Percentiles rank a stretch among this genome's conserved stretches.
Conservation (phyloP, 1,140 invertebrate genomes). For the Drosophila nikananu region DNA sequence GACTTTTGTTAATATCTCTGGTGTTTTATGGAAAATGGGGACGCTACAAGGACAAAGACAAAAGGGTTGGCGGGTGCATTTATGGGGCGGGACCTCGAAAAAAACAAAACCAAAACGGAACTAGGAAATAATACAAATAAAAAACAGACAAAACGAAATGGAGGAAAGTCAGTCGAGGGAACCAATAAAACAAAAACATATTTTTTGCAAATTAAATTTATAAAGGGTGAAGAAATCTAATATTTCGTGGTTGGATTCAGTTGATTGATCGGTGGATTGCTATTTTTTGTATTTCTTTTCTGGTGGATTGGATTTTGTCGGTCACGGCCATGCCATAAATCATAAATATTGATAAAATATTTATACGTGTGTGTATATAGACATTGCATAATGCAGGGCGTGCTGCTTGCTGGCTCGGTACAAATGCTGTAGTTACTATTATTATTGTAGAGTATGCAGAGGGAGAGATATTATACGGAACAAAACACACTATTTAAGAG, state of each 20-base stretch:
- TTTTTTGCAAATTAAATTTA: constrained; percentile 58
- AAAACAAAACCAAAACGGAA: constrained; percentile 23
- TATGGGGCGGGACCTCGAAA: not conserved
- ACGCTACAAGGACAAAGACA: constrained; percentile 26
- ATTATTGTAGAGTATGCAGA: constrained; percentile 30
- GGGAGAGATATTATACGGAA: constrained; percentile 54
- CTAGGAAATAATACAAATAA: constrained; percentile 23
- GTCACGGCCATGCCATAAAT: constrained; percentile 76
- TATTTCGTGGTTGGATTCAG: constrained; percentile 44
- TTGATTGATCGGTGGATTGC: constrained; percentile 52
- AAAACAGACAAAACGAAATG: constrained; percentile 21
- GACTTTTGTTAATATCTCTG: not conserved
- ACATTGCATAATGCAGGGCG: constrained; percentile 75
- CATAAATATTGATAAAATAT: constrained; percentile 58
- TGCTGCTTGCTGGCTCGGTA: constrained; percentile 63
- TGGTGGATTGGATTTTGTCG: constrained; percentile 45
- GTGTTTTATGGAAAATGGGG: not conserved
- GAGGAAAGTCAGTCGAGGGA: constrained; percentile 3
- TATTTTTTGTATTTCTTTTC: constrained; percentile 12
- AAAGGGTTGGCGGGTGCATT: constrained; percentile 15
- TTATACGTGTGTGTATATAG: constrained; percentile 46
- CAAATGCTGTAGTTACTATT: constrained; percentile 31
- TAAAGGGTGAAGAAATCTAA: constrained; percentile 34
- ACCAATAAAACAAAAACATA: constrained; percentile 31
- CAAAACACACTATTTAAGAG: constrained; percentile 67